Conservation (phyloP, 1,140 invertebrate genomes). For the Euura lappo region DNA sequence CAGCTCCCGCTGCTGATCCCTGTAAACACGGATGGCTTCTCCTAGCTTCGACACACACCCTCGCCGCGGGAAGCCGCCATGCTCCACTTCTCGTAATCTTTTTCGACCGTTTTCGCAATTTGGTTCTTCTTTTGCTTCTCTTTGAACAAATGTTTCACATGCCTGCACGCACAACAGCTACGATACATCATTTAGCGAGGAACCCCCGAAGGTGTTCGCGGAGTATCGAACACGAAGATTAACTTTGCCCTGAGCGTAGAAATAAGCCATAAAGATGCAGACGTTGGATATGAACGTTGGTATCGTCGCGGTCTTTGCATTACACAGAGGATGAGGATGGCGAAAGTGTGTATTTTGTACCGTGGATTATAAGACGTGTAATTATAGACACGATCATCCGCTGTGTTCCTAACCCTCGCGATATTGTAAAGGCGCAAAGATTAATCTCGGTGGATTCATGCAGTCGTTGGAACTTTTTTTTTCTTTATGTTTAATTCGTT, state of each 20-base stretch:
- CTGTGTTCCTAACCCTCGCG: conserved; percentile 3
- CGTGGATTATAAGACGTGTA: conserved; percentile 11
- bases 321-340: conserved; percentile 28
- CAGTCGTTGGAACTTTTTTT: too few species aligned
- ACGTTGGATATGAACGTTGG: conserved; percentile 29
- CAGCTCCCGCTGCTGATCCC: conserved; percentile 28
- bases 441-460: too few species aligned
- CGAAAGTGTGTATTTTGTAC: conserved; percentile 43
- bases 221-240: conserved; percentile 35
- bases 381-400: conserved; percentile 17
- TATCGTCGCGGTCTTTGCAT: conserved; percentile 26
- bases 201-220: background rate
- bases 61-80: background rate
- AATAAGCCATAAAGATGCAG: conserved; percentile 51
- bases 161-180: too few species aligned
- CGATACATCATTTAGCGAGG: too few species aligned
- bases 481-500: too few species aligned
- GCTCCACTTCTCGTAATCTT: background rate
- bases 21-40: conserved; percentile 34
- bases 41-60: background rate
- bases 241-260: conserved; percentile 46
- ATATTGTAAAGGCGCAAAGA: too few species aligned
- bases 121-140: too few species aligned
- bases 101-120: too few species aligned
- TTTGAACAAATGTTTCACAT: too few species aligned